A percentile compares a stretch with the other conserved stretches of the same genome.
Conservation (phyloP, 2,113 vertebrate genomes). For the Dasyornis broadbenti region DNA sequence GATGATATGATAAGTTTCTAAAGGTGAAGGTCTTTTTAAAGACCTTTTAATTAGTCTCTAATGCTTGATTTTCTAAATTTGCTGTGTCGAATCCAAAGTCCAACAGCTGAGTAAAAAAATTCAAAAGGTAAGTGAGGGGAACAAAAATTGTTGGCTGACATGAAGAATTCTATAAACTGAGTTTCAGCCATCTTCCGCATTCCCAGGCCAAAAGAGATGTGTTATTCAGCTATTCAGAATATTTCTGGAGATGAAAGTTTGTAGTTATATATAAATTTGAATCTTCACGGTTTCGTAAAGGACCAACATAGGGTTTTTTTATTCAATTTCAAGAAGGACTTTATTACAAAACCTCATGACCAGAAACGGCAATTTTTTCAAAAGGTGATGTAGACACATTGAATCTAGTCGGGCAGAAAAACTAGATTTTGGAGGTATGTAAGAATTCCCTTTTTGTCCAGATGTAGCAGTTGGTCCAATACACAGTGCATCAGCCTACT, state of each 20-base stretch:
- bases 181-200: not conserved
- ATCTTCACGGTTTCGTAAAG: not conserved
- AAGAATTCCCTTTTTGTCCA: not conserved
- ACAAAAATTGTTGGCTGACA: not conserved
- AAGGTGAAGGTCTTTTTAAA: not conserved
- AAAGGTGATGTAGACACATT: not conserved
- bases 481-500: not conserved
- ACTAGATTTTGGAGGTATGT: not conserved
- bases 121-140: not conserved
- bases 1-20: not conserved
- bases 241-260: not conserved
- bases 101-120: not conserved
- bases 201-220: not conserved
- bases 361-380: not conserved
- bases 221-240: not conserved
- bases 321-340: not conserved
- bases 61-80: not conserved
- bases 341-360: not conserved
- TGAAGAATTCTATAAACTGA: not conserved
- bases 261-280: not conserved
- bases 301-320: not conserved
- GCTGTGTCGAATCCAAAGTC: not conserved
- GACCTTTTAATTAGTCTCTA: not conserved
- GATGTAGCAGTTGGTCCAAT: not conserved
- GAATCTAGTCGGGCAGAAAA: not conserved